A percentile compares a stretch with the other conserved stretches of the same genome.
phyloP scores from a whole-genome alignment of 2,888 invertebrate species.

The Tetragonula carbonaria region DNA sequence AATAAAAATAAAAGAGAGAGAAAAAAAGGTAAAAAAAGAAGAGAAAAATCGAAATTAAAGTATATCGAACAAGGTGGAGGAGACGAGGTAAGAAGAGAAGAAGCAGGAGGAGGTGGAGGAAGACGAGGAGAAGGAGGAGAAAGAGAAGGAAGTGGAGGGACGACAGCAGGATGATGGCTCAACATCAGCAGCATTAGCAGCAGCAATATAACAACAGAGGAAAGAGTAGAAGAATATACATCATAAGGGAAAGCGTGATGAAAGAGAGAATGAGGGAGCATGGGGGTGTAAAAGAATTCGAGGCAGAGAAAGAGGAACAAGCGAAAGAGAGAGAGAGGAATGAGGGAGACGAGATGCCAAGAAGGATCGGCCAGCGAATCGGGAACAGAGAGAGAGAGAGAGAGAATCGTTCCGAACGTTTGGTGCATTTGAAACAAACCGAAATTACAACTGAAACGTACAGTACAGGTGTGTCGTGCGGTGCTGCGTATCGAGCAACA shows the following conservation, averaged over 20 bases:
- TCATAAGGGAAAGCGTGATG: constrained; percentile 2
- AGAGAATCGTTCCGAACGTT: background rate
- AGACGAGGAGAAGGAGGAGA: constrained; percentile 18
- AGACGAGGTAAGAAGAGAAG: constrained; percentile 22
- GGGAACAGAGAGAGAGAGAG: background rate
- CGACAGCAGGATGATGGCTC: constrained; percentile 30
- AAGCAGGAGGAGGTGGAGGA: constrained; percentile 43
- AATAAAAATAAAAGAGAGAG: too few relatives aligned
- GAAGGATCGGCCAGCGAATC: background rate
- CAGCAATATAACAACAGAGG: constrained; percentile 40
- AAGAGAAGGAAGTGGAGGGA: constrained; percentile 26
- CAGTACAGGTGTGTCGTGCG: constrained; percentile 34
- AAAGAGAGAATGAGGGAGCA: constrained; percentile 1
- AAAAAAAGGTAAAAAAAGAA: too few relatives aligned
- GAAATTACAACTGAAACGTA: background rate
- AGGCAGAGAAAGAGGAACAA: background rate
- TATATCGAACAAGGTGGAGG: constrained; percentile 42
- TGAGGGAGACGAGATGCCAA: background rate
- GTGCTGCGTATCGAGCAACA: constrained; percentile 25
- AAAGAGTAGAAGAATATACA: constrained; percentile 32
- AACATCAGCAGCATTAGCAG: constrained; percentile 12
- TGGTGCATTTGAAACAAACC: background rate
- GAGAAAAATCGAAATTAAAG: constrained; percentile 26
- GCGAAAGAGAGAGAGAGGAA: background rate
- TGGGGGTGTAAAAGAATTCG: background rate